Percentiles rank a stretch among this genome's conserved stretches.
Evolutionary conservation across 2,113 vertebrate genomes (phyloP).

Genomic region (Lepidothrix coronata): DNA sequence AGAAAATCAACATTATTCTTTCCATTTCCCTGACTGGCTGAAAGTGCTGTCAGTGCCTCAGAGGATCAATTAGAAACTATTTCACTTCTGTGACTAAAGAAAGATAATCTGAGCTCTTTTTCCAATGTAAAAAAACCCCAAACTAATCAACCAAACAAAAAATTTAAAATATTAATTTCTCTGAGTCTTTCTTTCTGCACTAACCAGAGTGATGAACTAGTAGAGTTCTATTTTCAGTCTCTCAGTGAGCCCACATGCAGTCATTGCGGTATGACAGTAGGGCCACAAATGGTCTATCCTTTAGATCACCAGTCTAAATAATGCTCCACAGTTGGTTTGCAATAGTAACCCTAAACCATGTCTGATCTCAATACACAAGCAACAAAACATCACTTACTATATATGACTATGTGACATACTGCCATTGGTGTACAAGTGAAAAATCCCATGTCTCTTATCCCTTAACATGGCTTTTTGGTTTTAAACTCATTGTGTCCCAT

Average conservation of each 20-base stretch:
- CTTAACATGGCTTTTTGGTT: not conserved
- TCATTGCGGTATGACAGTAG: not conserved
- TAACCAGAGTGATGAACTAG: not conserved
- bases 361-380: not conserved
- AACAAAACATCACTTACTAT: not conserved
- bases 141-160: not conserved
- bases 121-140: not conserved
- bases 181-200: not conserved
- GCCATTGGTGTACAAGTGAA: accelerated
- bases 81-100: not conserved
- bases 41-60: not conserved
- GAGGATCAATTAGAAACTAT: not conserved
- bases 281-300: not conserved
- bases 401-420: not conserved
- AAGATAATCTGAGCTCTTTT: not conserved
- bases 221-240: not conserved
- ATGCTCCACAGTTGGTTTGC: not conserved
- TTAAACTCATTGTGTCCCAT: not conserved
- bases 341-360: not conserved
- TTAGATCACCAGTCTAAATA: not conserved
- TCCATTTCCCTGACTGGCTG: not conserved
- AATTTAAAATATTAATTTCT: not conserved
- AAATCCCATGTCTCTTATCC: not conserved
- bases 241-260: not conserved
- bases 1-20: not conserved